A percentile compares a stretch with the other conserved stretches of the same genome.
Conservation (phyloP, 1,140 invertebrate genomes). For the Drosophila nigromelanica region DNA sequence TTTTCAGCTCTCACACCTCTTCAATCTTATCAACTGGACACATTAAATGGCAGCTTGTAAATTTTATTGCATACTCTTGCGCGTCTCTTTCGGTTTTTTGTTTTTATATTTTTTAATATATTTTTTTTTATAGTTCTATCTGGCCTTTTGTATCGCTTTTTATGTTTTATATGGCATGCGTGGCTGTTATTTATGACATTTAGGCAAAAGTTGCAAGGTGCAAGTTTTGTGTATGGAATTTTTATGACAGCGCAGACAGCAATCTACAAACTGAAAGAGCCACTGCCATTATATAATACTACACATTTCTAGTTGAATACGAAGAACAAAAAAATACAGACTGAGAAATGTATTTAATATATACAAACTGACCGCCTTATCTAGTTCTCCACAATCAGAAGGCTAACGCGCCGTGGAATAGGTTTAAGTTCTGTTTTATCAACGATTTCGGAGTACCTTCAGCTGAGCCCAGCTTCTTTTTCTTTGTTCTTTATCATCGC, state of each 20-base stretch:
- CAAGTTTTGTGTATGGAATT: constrained; percentile 80
- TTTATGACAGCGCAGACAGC: constrained; percentile 60
- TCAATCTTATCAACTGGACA: constrained; percentile 5
- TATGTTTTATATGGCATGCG: constrained; percentile 36
- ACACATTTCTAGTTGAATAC: constrained; percentile 55
- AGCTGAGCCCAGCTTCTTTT: neutral
- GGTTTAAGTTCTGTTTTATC: neutral
- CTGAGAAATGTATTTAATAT: neutral
- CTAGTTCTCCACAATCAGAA: constrained; percentile 21
- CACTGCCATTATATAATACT: constrained; percentile 60
- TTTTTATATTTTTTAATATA: constrained; percentile 19
- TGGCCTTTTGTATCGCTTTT: constrained; percentile 42
- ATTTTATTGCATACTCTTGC: constrained; percentile 80
- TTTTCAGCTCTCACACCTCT: neutral
- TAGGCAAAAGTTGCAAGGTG: constrained; percentile 80
- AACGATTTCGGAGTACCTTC: constrained; percentile 23
- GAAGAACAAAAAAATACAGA: constrained; percentile 4
- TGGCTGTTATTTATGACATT: constrained; percentile 72
- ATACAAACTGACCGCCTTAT: constrained; percentile 15
- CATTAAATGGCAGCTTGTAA: constrained; percentile 68
- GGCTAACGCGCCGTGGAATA: constrained; percentile 5
- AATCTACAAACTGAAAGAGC: constrained; percentile 16
- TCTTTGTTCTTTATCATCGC: constrained; percentile 12
- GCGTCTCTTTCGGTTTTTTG: constrained; percentile 33
- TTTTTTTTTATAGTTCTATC: constrained; percentile 54